Evolutionary conservation across 2,888 invertebrate genomes (phyloP).

Genomic region (Conistra vaccinii): DNA sequence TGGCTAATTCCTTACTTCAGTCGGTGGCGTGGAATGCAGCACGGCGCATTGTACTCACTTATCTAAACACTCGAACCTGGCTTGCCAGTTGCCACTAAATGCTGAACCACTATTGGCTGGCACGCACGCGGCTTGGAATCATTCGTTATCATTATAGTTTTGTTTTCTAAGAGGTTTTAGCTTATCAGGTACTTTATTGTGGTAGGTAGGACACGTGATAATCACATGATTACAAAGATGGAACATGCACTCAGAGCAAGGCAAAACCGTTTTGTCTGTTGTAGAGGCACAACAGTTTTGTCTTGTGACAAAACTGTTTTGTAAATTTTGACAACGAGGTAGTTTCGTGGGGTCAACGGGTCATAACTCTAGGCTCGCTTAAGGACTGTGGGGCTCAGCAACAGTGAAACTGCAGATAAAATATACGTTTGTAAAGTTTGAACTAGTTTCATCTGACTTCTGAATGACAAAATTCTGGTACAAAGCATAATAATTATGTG

Average conservation of each 20-base stretch:
- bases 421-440: neutral
- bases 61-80: slow-evolving; percentile 80
- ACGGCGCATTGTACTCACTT: slow-evolving; percentile 75
- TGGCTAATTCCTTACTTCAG: slow-evolving; percentile 79
- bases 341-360: neutral
- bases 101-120: slow-evolving; percentile 45
- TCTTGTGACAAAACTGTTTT: neutral
- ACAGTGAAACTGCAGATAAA: neutral
- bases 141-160: slow-evolving; percentile 57
- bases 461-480: neutral
- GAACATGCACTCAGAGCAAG: neutral
- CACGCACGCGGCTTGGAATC: slow-evolving; percentile 45
- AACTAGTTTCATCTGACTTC: neutral
- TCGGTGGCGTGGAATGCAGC: slow-evolving; percentile 80
- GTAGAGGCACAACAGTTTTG: neutral
- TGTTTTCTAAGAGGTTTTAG: slow-evolving; percentile 42
- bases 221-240: neutral
- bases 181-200: slow-evolving; percentile 10
- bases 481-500: neutral
- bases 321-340: neutral
- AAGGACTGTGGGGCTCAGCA: neutral
- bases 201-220: neutral
- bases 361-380: neutral
- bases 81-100: slow-evolving; percentile 61
- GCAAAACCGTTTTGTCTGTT: too few relatives aligned